Base-by-base conservation (phyloP, 1,140 invertebrate genomes). In the Conopomorpha cramerella region DNA sequence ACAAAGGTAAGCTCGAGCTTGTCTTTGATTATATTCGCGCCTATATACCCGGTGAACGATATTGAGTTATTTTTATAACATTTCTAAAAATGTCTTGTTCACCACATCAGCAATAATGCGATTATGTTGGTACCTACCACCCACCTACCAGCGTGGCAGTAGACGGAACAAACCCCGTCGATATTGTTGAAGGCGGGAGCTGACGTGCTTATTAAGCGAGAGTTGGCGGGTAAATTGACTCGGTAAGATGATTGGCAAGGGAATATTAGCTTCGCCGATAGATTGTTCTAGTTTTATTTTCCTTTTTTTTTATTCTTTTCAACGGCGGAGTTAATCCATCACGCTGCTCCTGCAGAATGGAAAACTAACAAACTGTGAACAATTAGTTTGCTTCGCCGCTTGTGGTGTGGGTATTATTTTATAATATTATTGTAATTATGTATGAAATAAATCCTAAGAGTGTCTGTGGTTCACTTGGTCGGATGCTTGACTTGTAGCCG, bases 181-280 rank as follows among this genome's bases (percentile, higher is more conserved):
- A 23, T 23, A 59, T 58, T 65, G 61, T 63, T 49, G 47, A 46
- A 38, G 48, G 47, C 48, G 28, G 30, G 38, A 34, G 50, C 40
- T 66, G 66, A 71, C 63, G 59, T 55, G 51, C 64, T 68, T 72
- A 72, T 70, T 72, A 72, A 59, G 43, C 41, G 57, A 51, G 60
- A 51, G 67, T n/a, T n/a, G n/a, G 64, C 66, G 68, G 66, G 64
- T 64, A 70, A 72, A 72, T 67, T 72, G 64, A 72, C 56, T 72
- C 49, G 51, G 45, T 46, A 45, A 51, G 49, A 58, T 72, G 67
- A 68, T 70, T 70, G 65, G 68, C 68, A 67, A 61, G 61, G 64
- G 55, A 67, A 67, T 67, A 65, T 72, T 68, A 68, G 64, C 64
- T 28, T 29, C 10, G 19, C 19, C 10, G 36, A 29, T 58, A 41